Evolutionary conservation across 2,113 vertebrate genomes (phyloP), one percentile per base, ranked within the genome.

Genomic region (Sula dactylatra): DNA sequence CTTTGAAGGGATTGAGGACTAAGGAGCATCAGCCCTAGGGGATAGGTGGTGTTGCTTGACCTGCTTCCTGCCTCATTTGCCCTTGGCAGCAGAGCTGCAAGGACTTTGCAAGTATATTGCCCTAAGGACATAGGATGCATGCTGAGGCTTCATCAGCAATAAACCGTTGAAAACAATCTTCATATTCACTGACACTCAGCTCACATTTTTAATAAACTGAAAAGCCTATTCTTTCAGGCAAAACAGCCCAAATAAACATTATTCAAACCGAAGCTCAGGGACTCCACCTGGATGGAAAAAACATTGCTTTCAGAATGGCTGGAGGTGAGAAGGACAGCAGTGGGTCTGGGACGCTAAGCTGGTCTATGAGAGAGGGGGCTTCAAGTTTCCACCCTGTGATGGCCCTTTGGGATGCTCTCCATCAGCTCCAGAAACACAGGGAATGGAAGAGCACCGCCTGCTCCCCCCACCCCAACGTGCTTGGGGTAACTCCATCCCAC

Each of bases 401-500:
- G 13, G 52, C 13, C 14, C 52, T 79, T 85, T 14, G 38, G 42
- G 59, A 16, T 47, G 36, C n/a, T 88, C 50, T 67, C 27, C 4
- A 3, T 17, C 0, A 0, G 27, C 27, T 49, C 31, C 50, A 78
- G 65, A 31, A 27, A 24, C 13, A n/a, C 36, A 9, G 17, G 70
- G 65, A 40, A 42, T 15, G 9, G 17, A 77, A 32, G n/a, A 71
- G 44, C 12, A 38, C 10, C 2, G 5, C 10, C 55, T 61, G 44
- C 15, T 9, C 11, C 58, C 22, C 15, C 4, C 64, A 25, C 4
- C 11, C 38, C 6, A 4, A 22, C 16, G 13, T 4, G 5, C 34
- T 58, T 1, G 2, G 6, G 10, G 18, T 2, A 3, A 11, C 34
- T 42, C 40, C 42, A 21, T 61, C n/a, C 38, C 4, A 1, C 42